A percentile compares a stretch with the other conserved stretches of the same genome.
phyloP scores from a whole-genome alignment of 2,797 vertebrate species.

The Threskiornis aethiopicus region DNA sequence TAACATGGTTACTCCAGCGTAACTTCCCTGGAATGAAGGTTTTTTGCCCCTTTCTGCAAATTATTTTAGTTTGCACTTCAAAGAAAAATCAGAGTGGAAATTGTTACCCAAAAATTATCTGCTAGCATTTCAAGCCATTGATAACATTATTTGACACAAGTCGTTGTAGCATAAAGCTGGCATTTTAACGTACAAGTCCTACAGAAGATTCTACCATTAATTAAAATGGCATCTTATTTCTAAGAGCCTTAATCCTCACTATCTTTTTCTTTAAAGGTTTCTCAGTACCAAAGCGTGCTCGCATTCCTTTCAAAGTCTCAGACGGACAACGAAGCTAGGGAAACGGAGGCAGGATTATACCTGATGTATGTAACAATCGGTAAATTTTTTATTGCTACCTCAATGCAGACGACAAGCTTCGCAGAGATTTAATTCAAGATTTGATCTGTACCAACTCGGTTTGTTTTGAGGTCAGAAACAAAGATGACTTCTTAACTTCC shows the following conservation, averaged over 20 bases:
- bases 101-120: not conserved
- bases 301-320: not conserved
- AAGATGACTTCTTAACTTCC: not conserved
- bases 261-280: not conserved
- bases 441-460: not conserved
- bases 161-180: not conserved
- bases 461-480: not conserved
- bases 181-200: not conserved
- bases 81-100: not conserved
- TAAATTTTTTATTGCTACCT: not conserved
- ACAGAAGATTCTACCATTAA: not conserved
- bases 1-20: not conserved
- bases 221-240: not conserved
- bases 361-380: fast-evolving
- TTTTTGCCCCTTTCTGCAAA: not conserved
- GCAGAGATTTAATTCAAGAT: not conserved
- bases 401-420: not conserved
- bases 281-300: not conserved
- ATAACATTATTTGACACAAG: not conserved
- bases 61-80: not conserved
- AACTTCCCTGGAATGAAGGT: not conserved
- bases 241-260: not conserved
- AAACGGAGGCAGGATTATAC: not conserved
- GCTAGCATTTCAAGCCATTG: not conserved
- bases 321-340: not conserved